A percentile compares a stretch with the other conserved stretches of the same genome.
phyloP scores from a whole-genome alignment of 2,888 invertebrate species.

The Limenitis camilla region DNA sequence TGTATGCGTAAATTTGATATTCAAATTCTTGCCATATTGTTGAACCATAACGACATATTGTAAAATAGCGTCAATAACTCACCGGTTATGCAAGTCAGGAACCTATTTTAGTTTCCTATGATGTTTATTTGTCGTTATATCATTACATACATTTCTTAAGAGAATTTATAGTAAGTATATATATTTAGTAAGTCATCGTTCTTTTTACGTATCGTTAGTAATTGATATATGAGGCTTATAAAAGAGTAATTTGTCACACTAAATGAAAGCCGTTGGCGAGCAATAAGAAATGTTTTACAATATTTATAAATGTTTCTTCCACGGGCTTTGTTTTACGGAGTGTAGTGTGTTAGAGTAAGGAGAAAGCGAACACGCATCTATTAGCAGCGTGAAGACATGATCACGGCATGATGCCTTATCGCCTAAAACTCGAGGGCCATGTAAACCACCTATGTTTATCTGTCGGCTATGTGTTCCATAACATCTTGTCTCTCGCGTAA shows the following conservation, averaged over 20 bases:
- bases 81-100: background rate
- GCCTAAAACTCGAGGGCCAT: slow-evolving; percentile 56
- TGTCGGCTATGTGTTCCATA: slow-evolving; percentile 44
- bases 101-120: background rate
- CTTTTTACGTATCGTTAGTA: background rate
- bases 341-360: slow-evolving; percentile 11
- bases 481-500: slow-evolving; percentile 66
- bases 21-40: slow-evolving; percentile 22
- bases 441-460: slow-evolving; percentile 59
- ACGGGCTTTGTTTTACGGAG: slow-evolving; percentile 7
- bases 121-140: background rate
- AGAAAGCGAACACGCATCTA: slow-evolving; percentile 32
- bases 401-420: slow-evolving; percentile 58
- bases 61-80: background rate
- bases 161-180: background rate
- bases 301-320: slow-evolving; percentile 23
- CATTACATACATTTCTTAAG: background rate
- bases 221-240: slow-evolving; percentile 6
- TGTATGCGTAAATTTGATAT: slow-evolving; percentile 22
- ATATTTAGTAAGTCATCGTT: background rate
- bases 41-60: slow-evolving; percentile 13
- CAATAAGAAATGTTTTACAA: slow-evolving; percentile 15
- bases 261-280: slow-evolving; percentile 1
- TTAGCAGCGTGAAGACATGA: slow-evolving; percentile 50
- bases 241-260: slow-evolving; percentile 10